Evolutionary conservation across 2,113 vertebrate genomes (phyloP).

Genomic region (western clawed frog (Xenopus tropicalis)): UCB_Xtro_10.0 CM004447.2:99830501-99831000

Average conservation of each 20-base stretch:
- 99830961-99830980: slow-evolving; percentile 56
- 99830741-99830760: no score
- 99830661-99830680: slow-evolving; percentile 5
- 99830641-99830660: slow-evolving; percentile 6
- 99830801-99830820: slow-evolving; percentile 49
- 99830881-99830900: slow-evolving; percentile 77
- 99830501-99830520: no score
- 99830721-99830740: slow-evolving; percentile 11
- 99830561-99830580: no score
- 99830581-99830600: no score
- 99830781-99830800: slow-evolving; percentile 46
- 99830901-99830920: slow-evolving; percentile 59
- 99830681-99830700: neutral
- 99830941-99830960: slow-evolving; percentile 8
- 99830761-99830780: slow-evolving; percentile 16
- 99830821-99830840: slow-evolving; percentile 84
- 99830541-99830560: no score
- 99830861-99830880: slow-evolving; percentile 68
- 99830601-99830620: no score
- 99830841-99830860: slow-evolving; percentile 84
- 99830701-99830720: slow-evolving; percentile 25
- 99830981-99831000: slow-evolving; percentile 21
- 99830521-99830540: no score
- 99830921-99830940: slow-evolving; percentile 55
- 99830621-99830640: no score